Percentiles rank a stretch among this genome's conserved stretches.
Conservation (phyloP, 2,113 vertebrate species). For the Myrmophylax atrothorax region DNA sequence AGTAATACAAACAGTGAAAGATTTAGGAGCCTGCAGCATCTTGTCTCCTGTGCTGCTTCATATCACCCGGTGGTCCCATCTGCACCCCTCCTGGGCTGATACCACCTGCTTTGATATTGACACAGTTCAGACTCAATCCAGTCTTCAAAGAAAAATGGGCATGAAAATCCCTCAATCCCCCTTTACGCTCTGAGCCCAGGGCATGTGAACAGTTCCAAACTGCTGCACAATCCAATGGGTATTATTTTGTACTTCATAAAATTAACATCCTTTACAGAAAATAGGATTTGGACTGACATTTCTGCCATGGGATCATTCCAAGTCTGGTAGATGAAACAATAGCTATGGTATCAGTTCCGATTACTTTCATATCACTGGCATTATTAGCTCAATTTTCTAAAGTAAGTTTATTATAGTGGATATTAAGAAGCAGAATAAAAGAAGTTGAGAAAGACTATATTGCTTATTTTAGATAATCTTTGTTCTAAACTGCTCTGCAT, state of each 20-base stretch:
- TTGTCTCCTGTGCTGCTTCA: background rate
- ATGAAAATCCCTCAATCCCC: background rate
- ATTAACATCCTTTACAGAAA: constrained; percentile 14
- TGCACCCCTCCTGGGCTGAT: background rate
- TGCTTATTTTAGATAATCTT: background rate
- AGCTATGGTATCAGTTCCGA: background rate
- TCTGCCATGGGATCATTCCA: background rate
- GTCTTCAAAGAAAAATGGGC: constrained; percentile 12
- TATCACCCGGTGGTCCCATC: background rate
- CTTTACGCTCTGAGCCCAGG: background rate
- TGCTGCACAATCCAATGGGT: background rate
- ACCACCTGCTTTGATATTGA: constrained; percentile 51
- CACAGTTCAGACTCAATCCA: background rate
- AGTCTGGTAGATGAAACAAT: background rate
- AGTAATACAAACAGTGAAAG: constrained; percentile 15
- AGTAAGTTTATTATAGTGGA: background rate
- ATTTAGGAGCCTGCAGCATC: background rate
- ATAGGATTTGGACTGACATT: constrained; percentile 8
- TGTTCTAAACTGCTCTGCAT: background rate
- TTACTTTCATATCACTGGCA: background rate
- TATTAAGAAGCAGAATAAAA: background rate
- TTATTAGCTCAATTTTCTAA: background rate
- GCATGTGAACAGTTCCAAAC: background rate
- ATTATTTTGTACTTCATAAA: constrained; percentile 39
- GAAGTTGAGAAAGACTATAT: background rate